Evolutionary conservation across 2,113 vertebrate genomes (phyloP).

Genomic region (Syrrhaptes paradoxus): DNA sequence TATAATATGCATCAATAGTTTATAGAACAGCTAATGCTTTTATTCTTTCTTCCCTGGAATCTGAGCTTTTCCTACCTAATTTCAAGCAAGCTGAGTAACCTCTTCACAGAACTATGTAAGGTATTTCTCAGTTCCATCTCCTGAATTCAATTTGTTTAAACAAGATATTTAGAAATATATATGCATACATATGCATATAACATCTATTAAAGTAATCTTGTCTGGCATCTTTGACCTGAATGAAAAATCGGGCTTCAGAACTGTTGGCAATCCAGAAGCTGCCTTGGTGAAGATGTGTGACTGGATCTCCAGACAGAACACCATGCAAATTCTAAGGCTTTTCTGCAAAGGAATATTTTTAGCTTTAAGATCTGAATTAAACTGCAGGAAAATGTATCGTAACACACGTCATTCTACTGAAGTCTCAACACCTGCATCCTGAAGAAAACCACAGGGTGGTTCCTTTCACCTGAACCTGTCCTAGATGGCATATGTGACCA

Average conservation of each 20-base stretch:
- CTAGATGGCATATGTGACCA: neutral
- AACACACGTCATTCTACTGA: neutral
- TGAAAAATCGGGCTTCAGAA: neutral
- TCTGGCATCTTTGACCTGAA: neutral
- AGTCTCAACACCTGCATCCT: neutral
- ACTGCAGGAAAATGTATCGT: neutral
- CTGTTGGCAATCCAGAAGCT: neutral
- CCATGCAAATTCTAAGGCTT: neutral
- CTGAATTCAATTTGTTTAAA: neutral
- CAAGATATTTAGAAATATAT: neutral
- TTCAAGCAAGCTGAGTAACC: neutral
- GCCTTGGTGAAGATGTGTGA: neutral
- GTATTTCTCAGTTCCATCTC: neutral
- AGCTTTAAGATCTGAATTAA: neutral
- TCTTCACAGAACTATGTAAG: neutral
- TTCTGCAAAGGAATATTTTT: neutral
- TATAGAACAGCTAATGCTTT: neutral
- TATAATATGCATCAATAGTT: neutral
- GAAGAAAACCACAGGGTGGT: neutral
- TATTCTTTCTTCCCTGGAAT: neutral
- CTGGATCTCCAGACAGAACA: neutral
- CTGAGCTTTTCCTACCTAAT: neutral
- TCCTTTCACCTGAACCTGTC: neutral
- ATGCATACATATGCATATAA: neutral
- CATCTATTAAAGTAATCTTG: neutral